These are phyloP conservation scores for Phoxinus dragarum DNA, from an alignment of 2,797 vertebrate genomes.

Conservation along the genomic window DNA sequence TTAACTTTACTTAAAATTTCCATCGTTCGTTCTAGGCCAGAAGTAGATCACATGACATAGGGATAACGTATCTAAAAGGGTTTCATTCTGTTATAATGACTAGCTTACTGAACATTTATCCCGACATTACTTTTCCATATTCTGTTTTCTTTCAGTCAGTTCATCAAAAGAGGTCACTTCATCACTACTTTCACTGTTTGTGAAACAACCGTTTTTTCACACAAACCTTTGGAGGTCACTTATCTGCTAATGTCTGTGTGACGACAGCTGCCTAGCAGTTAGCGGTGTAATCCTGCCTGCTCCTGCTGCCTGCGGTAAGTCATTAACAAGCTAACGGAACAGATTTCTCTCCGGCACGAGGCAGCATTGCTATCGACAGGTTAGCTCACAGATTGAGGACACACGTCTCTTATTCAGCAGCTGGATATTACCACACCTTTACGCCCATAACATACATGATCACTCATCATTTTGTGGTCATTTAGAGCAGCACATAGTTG, in stretches of 20 bases:
- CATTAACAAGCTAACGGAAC: slow-evolving; percentile 57
- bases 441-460: neutral
- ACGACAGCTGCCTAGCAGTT: slow-evolving; percentile 34
- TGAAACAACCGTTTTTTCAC: neutral
- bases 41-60: neutral
- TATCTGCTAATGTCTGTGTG: slow-evolving; percentile 32
- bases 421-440: neutral
- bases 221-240: neutral
- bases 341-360: neutral
- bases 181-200: neutral
- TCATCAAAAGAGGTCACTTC: neutral
- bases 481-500: neutral
- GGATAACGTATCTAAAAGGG: neutral
- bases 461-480: neutral
- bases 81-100: neutral
- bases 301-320: slow-evolving; percentile 44
- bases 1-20: neutral
- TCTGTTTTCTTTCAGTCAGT: neutral
- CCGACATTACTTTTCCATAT: neutral
- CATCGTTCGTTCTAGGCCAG: neutral
- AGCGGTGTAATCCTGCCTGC: slow-evolving; percentile 32
- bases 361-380: neutral
- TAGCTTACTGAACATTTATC: neutral
- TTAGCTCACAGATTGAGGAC: slow-evolving; percentile 38
- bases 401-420: slow-evolving; percentile 6